phyloP scores from a whole-genome alignment of 2,888 invertebrate species.

The Xestia rhomboidea region DNA sequence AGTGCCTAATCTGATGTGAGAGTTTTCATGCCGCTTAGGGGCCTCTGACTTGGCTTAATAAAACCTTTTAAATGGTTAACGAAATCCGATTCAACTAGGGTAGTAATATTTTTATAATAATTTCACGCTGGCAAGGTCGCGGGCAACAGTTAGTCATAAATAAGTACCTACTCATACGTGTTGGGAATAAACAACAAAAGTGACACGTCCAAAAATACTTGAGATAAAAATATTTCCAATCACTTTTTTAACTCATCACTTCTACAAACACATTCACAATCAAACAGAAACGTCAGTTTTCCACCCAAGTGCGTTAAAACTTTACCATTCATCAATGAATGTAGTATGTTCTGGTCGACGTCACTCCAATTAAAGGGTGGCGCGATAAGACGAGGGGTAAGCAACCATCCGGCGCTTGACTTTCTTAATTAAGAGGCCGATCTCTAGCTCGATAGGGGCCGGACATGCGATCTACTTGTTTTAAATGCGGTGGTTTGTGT shows the following conservation, averaged over 20 bases:
- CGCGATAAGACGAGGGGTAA: constrained; percentile 63
- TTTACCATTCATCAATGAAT: constrained; percentile 51
- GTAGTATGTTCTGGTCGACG: constrained; percentile 55
- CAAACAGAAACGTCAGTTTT: constrained; percentile 16
- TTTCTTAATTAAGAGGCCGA: constrained; percentile 67
- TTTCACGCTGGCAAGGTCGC: too few species aligned
- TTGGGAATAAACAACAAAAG: neutral
- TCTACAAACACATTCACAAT: neutral
- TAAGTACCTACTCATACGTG: neutral
- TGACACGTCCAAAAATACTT: neutral
- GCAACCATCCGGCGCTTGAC: constrained; percentile 61
- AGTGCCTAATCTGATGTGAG: too few species aligned
- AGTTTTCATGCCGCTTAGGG: too few species aligned
- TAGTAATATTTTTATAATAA: too few species aligned
- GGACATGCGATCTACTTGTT: constrained; percentile 55
- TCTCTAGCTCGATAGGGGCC: constrained; percentile 55
- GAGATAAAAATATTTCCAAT: neutral
- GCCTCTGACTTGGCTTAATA: too few species aligned
- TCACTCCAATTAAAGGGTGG: constrained; percentile 67
- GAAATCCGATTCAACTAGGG: too few species aligned
- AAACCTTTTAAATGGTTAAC: too few species aligned
- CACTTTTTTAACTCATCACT: neutral
- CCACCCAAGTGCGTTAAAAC: constrained; percentile 14
- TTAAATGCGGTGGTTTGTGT: constrained; percentile 43
- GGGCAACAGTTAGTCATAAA: neutral